phyloP scores from a whole-genome alignment of 2,797 vertebrate genomes.

The Champsocephalus gunnari region DNA sequence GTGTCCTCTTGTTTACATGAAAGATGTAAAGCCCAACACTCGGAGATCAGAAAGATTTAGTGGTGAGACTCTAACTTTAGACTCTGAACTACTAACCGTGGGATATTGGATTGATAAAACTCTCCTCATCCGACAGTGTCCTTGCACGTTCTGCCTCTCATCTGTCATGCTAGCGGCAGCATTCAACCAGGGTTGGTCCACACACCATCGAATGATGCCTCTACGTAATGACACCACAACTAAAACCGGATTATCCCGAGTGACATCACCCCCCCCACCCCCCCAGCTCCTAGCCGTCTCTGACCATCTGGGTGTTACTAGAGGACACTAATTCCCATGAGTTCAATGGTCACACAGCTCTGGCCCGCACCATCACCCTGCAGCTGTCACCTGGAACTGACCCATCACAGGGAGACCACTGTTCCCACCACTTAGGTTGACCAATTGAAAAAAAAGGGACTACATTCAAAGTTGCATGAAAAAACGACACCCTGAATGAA shows the following conservation, averaged over 20 bases:
- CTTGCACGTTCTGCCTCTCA: slow-evolving; percentile 15
- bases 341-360: slow-evolving; percentile 63
- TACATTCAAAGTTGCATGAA: slow-evolving; percentile 15
- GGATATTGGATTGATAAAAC: neutral
- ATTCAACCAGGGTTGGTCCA: slow-evolving; percentile 74
- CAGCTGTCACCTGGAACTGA: slow-evolving; percentile 81
- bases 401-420: slow-evolving; percentile 61
- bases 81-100: neutral
- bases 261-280: slow-evolving; percentile 64
- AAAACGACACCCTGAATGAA: neutral
- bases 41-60: slow-evolving; percentile 26
- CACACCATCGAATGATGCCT: slow-evolving; percentile 74
- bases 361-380: slow-evolving; percentile 57
- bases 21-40: neutral
- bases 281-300: slow-evolving; percentile 28
- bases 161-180: slow-evolving; percentile 37
- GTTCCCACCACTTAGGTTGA: slow-evolving; percentile 57
- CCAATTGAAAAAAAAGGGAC: slow-evolving; percentile 18
- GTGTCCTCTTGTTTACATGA: neutral
- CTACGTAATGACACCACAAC: slow-evolving; percentile 78
- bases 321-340: slow-evolving; percentile 80
- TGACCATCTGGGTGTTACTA: slow-evolving; percentile 84
- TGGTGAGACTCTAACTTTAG: slow-evolving; percentile 26
- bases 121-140: slow-evolving; percentile 5
- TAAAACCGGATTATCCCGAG: slow-evolving; percentile 79